These are phyloP conservation scores for Dicaeum eximium DNA, from an alignment of 2,113 vertebrate genomes.

Conservation along the genomic window DNA sequence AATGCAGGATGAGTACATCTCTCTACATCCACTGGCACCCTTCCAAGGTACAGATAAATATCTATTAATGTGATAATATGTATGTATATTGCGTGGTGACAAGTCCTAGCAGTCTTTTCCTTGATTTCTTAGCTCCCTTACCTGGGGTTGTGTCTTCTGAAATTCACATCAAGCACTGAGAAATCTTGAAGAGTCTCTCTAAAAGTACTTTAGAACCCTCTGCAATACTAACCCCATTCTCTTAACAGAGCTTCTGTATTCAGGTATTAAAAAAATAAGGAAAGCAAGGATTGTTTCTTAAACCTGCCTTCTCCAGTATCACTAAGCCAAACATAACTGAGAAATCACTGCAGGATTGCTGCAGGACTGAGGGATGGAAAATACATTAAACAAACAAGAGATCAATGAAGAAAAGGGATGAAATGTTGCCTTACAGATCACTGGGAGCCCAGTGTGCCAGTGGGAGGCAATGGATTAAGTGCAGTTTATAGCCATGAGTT, in stretches of 20 bases:
- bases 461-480: background rate
- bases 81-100: background rate
- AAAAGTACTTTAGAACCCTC: background rate
- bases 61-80: background rate
- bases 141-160: background rate
- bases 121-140: background rate
- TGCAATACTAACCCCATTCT: background rate
- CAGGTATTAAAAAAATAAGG: background rate
- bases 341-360: background rate
- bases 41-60: background rate
- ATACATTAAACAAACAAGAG: background rate
- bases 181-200: background rate
- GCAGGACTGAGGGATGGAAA: background rate
- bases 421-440: background rate
- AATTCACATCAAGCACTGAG: background rate
- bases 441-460: background rate
- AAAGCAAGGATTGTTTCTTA: background rate
- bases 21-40: background rate
- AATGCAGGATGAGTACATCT: background rate
- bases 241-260: background rate
- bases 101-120: background rate
- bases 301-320: background rate
- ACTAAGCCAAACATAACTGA: background rate
- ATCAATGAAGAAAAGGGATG: background rate
- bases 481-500: background rate